These are phyloP conservation scores for Tamias sibiricus DNA, from an alignment of 2,113 vertebrate genomes.

Conservation along the genomic window DNA sequence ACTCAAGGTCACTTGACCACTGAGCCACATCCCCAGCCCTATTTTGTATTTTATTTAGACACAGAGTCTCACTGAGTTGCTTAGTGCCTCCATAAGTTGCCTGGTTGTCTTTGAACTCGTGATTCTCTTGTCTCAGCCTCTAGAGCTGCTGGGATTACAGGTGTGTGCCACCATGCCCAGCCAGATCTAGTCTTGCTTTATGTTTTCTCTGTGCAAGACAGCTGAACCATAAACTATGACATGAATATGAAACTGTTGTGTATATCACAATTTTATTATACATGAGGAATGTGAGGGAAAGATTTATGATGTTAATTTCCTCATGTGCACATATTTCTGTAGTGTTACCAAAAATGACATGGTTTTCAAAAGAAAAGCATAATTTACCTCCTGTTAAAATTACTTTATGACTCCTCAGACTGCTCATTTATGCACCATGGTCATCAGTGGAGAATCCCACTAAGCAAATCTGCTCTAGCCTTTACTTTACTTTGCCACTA, in stretches of 20 bases:
- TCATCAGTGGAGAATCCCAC: not conserved
- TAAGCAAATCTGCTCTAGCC: not conserved
- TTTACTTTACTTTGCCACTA: not conserved
- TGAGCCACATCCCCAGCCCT: no score
- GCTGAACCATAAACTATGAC: not conserved
- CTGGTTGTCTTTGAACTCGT: no score
- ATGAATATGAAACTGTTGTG: not conserved
- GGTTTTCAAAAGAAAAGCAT: conserved; percentile 34
- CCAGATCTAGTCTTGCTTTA: not conserved
- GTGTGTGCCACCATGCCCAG: no score
- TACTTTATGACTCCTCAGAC: not conserved
- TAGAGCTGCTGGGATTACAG: no score
- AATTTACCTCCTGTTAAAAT: not conserved
- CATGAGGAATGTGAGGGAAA: conserved; percentile 20
- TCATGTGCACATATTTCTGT: not conserved
- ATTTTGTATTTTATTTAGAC: no score
- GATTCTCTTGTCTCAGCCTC: no score
- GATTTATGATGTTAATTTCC: conserved; percentile 20
- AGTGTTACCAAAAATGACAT: conserved; percentile 18
- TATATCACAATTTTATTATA: conserved; percentile 3
- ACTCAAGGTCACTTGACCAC: no score
- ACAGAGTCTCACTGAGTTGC: no score
- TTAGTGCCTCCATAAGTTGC: no score
- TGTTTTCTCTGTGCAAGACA: not conserved
- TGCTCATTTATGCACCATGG: no score